Base-by-base conservation (phyloP, 2,888 invertebrate genomes). In the Meteorus colon region DNA sequence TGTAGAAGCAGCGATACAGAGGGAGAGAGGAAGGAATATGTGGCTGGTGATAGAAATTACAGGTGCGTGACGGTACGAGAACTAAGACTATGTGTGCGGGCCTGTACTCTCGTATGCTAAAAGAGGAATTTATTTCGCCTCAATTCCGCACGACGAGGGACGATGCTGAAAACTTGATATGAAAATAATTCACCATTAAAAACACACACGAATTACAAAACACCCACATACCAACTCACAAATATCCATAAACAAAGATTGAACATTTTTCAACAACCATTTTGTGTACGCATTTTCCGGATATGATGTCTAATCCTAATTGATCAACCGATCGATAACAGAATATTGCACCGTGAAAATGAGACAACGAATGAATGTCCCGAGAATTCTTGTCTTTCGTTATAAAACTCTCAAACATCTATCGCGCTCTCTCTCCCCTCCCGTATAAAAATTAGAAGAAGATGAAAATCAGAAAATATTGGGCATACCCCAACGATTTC, bases 1-100 rank as follows among this genome's bases (percentile, higher is more conserved):
- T 69, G 48, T 84, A 87, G 87, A 86, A 85, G 86, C 84, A 83
- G 85, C 84, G 81, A 82, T 80, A 84, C 81, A 84, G 83, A 81
- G 83, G 81, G 83, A 81, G 80, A 82, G 81, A 83, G 82, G 82
- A 84, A 81, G 79, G 83, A 81, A 84, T 79, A 83, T 82, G 82
- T 85, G 84, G 81, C 86, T 84, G 86, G 83, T 85, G 84, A 84
- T 88, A 88, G 85, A 87, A 84, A 84, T 86, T 86, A 86, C 86
- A 84, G 85, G 85, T 88, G 87, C 83, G 83, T 81, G 79, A 84
- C 78, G 78, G 86, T 85, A 85, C 87, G 86, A 85, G 85, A 86
- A 80, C 82, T 83, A 84, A 86, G 86, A 87, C 86, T 87, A 86
- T 84, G 83, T 85, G 85, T 86, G 83, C 83, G 84, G 85, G 85